These are phyloP conservation scores for Sterna hirundo DNA, from an alignment of 2,113 vertebrate genomes.

Conservation along the genomic window DNA sequence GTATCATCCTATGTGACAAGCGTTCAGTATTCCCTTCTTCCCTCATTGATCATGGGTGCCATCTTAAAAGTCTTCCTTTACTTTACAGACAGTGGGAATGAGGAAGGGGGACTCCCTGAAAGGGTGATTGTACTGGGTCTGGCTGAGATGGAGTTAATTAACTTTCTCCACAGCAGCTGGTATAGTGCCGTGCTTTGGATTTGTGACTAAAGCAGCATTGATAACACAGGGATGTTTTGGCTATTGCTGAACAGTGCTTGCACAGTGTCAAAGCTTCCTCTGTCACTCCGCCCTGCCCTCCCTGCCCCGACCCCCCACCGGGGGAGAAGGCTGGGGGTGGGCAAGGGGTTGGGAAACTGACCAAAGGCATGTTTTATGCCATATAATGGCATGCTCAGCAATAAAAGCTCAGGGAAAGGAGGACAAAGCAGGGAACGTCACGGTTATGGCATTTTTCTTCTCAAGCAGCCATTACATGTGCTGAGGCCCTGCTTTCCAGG, in stretches of 20 bases:
- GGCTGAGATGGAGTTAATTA: neutral
- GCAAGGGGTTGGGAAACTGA: neutral
- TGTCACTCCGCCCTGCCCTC: neutral
- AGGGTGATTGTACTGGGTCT: neutral
- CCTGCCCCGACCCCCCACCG: neutral
- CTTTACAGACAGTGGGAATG: neutral
- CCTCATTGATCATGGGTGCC: neutral
- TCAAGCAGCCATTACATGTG: neutral
- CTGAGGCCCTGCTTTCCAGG: neutral
- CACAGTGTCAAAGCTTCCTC: neutral
- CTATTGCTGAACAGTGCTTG: neutral
- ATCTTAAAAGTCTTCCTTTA: neutral
- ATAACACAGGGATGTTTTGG: neutral
- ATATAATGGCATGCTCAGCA: neutral
- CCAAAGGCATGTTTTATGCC: neutral
- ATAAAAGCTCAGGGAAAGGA: neutral
- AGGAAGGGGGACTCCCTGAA: neutral
- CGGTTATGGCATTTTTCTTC: neutral
- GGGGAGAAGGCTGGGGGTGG: neutral
- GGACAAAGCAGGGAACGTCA: neutral
- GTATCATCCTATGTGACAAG: neutral
- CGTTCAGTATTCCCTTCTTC: neutral
- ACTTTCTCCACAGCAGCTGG: neutral
- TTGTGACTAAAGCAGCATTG: neutral
- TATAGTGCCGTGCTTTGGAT: neutral